phyloP scores from a whole-genome alignment of 1,140 invertebrate genomes.

The Tigriopus japonicus region DNA sequence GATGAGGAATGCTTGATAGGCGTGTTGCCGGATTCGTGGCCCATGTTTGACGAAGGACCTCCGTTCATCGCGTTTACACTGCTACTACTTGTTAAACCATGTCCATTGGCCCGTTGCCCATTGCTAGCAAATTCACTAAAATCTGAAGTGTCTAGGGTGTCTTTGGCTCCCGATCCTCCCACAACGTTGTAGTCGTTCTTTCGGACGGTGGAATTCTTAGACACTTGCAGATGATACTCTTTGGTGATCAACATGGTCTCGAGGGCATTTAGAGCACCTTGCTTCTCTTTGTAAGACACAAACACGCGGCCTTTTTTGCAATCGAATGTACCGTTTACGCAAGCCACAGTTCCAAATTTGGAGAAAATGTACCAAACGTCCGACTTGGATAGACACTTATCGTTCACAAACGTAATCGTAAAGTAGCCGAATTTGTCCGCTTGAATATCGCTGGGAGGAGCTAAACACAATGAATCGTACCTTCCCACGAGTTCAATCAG shows the following conservation, averaged over 20 bases:
- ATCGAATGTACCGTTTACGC: constrained; percentile 15
- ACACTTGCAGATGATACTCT: constrained; percentile 15
- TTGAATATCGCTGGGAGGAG: constrained; percentile 13
- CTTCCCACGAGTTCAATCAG: constrained; percentile 12
- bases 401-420: constrained; percentile 15
- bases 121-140: not conserved
- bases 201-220: constrained; percentile 13
- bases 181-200: constrained; percentile 14
- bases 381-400: constrained; percentile 12
- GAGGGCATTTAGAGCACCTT: constrained; percentile 13
- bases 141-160: not conserved
- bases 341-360: constrained; percentile 13
- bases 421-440: constrained; percentile 14
- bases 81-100: not conserved
- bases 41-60: not conserved
- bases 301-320: constrained; percentile 14
- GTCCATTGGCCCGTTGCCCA: not conserved
- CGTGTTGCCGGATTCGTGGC: not conserved
- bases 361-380: constrained; percentile 15
- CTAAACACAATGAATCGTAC: constrained; percentile 13
- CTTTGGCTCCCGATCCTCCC: not conserved
- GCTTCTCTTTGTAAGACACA: constrained; percentile 15
- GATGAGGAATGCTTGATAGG: too few species aligned
- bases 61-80: not conserved
- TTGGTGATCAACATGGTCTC: constrained; percentile 15